These are phyloP conservation scores for Dasypus novemcinctus DNA, from an alignment of 2,113 vertebrate genomes.

Conservation along the genomic window DNA sequence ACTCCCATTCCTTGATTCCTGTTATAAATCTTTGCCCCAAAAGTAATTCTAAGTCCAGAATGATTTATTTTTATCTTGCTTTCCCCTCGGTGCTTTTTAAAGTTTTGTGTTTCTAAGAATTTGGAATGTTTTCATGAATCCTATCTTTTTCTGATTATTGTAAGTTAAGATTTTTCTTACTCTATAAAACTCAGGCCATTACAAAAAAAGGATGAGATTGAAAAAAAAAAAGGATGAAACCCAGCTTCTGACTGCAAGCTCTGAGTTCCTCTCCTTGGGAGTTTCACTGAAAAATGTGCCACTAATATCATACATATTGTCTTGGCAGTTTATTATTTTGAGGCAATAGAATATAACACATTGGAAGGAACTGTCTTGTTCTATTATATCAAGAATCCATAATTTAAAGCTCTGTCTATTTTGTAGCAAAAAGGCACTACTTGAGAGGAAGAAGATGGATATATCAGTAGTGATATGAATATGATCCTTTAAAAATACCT, in stretches of 20 bases:
- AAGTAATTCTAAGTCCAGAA: constrained; percentile 43
- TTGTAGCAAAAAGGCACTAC: constrained; percentile 51
- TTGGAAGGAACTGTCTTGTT: constrained; percentile 73
- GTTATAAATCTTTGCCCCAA: constrained; percentile 56
- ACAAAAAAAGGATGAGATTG: constrained; percentile 37
- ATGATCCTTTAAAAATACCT: constrained; percentile 5
- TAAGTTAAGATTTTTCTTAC: constrained; percentile 57
- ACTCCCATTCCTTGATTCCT: neutral
- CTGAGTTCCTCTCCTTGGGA: constrained; percentile 14
- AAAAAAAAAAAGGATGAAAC: constrained; percentile 33
- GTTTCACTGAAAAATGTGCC: constrained; percentile 63
- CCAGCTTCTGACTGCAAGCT: neutral
- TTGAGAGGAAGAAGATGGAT: neutral
- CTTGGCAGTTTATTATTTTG: constrained; percentile 76
- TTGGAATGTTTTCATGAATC: constrained; percentile 54
- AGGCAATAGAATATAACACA: constrained; percentile 71
- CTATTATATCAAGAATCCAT: constrained; percentile 68
- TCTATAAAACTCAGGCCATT: constrained; percentile 34
- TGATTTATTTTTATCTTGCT: constrained; percentile 61
- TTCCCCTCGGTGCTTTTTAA: constrained; percentile 54
- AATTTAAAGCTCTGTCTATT: constrained; percentile 68
- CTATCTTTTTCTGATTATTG: constrained; percentile 52
- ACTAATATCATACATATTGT: constrained; percentile 62
- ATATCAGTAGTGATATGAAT: neutral
- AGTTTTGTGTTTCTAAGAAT: constrained; percentile 63